Base-by-base conservation (phyloP, 2,113 vertebrate species). In the Motacilla tschutschensis region DNA sequence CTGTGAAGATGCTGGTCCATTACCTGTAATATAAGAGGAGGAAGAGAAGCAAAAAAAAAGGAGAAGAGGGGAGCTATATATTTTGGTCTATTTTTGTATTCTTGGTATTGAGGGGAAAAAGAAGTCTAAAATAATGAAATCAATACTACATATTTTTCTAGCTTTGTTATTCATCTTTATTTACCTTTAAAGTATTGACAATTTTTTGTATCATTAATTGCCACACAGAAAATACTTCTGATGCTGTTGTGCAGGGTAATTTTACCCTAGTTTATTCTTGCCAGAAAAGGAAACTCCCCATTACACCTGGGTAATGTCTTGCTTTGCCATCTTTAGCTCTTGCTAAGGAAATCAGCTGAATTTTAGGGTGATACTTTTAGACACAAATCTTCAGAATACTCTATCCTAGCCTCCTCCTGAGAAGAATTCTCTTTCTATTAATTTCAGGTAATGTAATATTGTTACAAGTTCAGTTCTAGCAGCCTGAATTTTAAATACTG, bases 61-160 rank as follows among this genome's bases (percentile, higher is more conserved):
- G 31, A 57, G 12, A 62, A 35, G 48, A 67, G 21, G 1, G 4
- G 11, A 72, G 5, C 40, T 48, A 8, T 0, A 18, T 29, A 10
- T 29, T 53, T 67, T 57, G 28, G 15, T 83, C 51, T 65, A 46
- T 19, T 75, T 59, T 58, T 69, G 3, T 65, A 14, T 41, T 55
- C 26, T 33, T 0, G 5, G 33, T 10, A 43, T 36, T 36, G 8
- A 6, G 9, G 16, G 21, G 7, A 1, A 1, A 5, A 14, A 15
- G 8, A 22, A 22, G 4, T 9, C 64, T 44, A 44, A 81, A 78
- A 65, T 43, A 58, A 21, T 17, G 17, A 66, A 6, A 41, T 24
- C 31, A 48, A 2, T 20, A 66, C 63, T 16, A 58, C 10, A 5
- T 47, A 40, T 25, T 65, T 44, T 60, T 25, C 26, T 59, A 57